Percentiles rank a stretch among this genome's conserved stretches.
Conservation (phyloP, 1,140 invertebrate species). For the Aradophagus sp. region DNA sequence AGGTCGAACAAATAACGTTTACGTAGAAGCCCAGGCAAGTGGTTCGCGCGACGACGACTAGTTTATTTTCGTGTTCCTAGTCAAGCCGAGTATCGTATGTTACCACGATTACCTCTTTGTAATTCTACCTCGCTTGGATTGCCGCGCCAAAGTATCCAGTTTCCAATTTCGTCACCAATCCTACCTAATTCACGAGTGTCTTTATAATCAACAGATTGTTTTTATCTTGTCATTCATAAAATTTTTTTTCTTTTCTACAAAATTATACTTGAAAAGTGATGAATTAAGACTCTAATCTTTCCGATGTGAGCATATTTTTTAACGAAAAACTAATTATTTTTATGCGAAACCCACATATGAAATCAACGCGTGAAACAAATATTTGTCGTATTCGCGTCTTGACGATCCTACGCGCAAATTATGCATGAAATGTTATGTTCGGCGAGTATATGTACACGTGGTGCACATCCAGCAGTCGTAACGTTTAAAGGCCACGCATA, state of each 20-base stretch:
- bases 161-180: conserved; percentile 42
- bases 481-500: conserved; percentile 27
- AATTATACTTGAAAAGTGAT: no score
- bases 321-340: no score
- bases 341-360: conserved; percentile 13
- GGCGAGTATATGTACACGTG: conserved; percentile 11
- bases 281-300: not conserved
- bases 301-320: no score
- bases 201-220: not conserved
- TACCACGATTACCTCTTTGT: conserved; percentile 32
- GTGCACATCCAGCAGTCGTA: conserved; percentile 20
- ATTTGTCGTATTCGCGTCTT: conserved; percentile 22
- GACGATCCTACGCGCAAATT: conserved; percentile 33
- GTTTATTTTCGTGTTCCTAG: conserved; percentile 36
- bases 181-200: not conserved
- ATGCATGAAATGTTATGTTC: conserved; percentile 34
- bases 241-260: no score
- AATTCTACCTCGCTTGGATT: conserved; percentile 37
- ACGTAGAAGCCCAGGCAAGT: conserved; percentile 64
- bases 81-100: conserved; percentile 49
- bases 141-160: conserved; percentile 18
- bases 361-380: conserved; percentile 19
- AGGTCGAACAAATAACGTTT: conserved; percentile 63
- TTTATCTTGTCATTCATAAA: not conserved
- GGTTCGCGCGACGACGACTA: conserved; percentile 50